A percentile compares a stretch with the other conserved stretches of the same genome.
These are phyloP conservation scores for Thaumetopoea pityocampa DNA, from an alignment of 1,140 invertebrate species.

Conservation along the genomic window DNA sequence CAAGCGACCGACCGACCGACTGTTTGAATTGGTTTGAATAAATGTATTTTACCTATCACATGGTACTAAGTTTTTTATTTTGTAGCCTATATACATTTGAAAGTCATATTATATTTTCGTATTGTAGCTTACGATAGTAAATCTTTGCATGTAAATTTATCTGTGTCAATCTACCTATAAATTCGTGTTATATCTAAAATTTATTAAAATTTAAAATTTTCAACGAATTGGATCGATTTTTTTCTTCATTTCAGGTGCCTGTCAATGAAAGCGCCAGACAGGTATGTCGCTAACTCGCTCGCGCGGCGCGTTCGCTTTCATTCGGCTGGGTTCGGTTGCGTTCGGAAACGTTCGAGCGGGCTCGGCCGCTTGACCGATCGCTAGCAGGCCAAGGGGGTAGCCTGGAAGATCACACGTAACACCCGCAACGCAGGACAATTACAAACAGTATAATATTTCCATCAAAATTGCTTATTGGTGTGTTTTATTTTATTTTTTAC, in stretches of 20 bases:
- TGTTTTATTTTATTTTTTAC: slow-evolving; percentile 63
- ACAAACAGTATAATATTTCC: slow-evolving; percentile 62
- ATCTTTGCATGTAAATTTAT: slow-evolving; percentile 71
- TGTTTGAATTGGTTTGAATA: no score
- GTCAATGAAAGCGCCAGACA: slow-evolving; percentile 83
- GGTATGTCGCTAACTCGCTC: slow-evolving; percentile 76
- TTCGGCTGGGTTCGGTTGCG: slow-evolving; percentile 64
- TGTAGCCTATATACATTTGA: not conserved
- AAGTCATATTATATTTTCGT: not conserved
- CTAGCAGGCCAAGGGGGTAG: slow-evolving; percentile 64
- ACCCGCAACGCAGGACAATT: slow-evolving; percentile 67
- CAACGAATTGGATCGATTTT: slow-evolving; percentile 77
- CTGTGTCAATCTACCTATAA: slow-evolving; percentile 56
- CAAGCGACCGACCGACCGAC: no score
- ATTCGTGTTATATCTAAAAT: slow-evolving; percentile 32
- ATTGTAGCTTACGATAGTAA: slow-evolving; percentile 1
- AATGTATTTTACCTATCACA: no score
- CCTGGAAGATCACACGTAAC: slow-evolving; percentile 70
- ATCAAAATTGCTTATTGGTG: slow-evolving; percentile 71
- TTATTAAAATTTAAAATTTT: slow-evolving; percentile 66
- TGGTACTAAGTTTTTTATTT: no score
- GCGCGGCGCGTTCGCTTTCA: slow-evolving; percentile 63
- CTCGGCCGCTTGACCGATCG: slow-evolving; percentile 51
- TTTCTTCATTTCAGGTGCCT: slow-evolving; percentile 82
- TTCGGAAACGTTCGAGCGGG: slow-evolving; percentile 60